Conservation (phyloP, 1,140 invertebrate species). For the Paralvinella palmiformis region DNA sequence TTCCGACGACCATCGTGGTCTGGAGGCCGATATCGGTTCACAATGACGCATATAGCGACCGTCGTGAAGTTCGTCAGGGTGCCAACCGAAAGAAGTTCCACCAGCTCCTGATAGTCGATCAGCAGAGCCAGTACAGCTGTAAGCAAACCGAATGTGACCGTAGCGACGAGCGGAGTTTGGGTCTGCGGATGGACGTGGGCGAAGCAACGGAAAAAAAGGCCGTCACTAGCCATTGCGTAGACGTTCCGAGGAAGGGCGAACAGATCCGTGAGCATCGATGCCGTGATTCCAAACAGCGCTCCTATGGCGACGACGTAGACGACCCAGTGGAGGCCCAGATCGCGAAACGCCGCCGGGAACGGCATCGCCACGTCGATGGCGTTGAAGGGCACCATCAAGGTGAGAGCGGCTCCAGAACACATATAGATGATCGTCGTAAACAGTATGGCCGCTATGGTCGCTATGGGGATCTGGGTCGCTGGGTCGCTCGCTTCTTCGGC, state of each 20-base stretch:
- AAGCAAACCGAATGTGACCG: conserved; percentile 71
- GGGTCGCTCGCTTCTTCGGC: conserved; percentile 80
- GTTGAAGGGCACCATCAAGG: conserved; percentile 72
- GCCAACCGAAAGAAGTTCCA: conserved; percentile 86
- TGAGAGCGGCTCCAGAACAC: conserved; percentile 72
- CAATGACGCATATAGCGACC: conserved; percentile 76
- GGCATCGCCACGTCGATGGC: conserved; percentile 18
- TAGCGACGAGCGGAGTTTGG: conserved; percentile 70
- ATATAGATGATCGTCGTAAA: conserved; percentile 74
- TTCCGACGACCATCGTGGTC: conserved; percentile 33
- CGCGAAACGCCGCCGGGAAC: conserved; percentile 21
- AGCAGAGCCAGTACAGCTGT: conserved; percentile 72
- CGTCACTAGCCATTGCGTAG: conserved; percentile 12
- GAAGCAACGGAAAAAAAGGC: conserved; percentile 8
- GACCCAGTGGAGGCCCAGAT: conserved; percentile 6
- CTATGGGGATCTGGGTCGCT: conserved; percentile 68
- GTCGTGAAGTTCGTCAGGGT: conserved; percentile 81
- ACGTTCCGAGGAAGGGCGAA: conserved; percentile 15
- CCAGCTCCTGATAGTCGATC: conserved; percentile 71
- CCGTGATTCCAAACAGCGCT: conserved; percentile 61
- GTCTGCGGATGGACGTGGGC: conserved; percentile 33
- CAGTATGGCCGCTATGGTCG: conserved; percentile 71
- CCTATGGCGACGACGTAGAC: conserved; percentile 12
- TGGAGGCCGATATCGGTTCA: conserved; percentile 54
- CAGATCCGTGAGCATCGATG: conserved; percentile 52